Percentiles rank a stretch among this genome's conserved stretches.
Evolutionary conservation across 2,113 vertebrate species (phyloP).

Genomic region (Dasypus novemcinctus): DNA sequence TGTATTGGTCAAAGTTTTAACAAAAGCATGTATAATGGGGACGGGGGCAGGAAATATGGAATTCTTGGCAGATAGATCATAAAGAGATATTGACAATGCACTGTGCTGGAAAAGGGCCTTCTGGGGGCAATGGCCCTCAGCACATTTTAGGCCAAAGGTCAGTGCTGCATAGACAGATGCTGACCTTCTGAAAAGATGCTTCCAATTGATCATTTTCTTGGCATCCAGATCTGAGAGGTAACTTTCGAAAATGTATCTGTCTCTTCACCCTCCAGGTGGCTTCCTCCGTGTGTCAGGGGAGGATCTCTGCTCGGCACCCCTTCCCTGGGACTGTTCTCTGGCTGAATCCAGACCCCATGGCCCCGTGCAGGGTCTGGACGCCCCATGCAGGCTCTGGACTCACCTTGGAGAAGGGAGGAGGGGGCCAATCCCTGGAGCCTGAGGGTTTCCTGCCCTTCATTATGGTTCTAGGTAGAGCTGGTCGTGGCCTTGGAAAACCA

Average conservation of each 20-base stretch:
- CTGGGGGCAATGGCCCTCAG: neutral
- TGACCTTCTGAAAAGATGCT: neutral
- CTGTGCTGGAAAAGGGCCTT: neutral
- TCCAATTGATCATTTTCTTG: neutral
- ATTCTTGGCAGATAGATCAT: neutral
- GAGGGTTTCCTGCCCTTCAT: neutral
- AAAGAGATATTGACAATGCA: neutral
- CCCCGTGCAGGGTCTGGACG: neutral
- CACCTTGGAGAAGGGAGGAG: neutral
- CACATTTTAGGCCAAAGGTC: neutral
- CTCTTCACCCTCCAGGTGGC: too few relatives aligned
- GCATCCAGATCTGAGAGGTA: neutral
- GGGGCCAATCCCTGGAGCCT: neutral
- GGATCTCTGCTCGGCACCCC: too few relatives aligned
- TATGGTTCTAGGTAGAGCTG: neutral
- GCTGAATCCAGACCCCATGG: neutral
- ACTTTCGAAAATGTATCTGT: neutral
- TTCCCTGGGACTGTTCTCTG: neutral
- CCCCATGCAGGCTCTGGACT: neutral
- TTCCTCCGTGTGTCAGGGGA: neutral
- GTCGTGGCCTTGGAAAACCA: neutral
- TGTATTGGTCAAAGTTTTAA: neutral
- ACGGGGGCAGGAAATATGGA: neutral
- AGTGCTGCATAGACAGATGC: neutral
- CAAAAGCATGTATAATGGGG: neutral